Percentiles rank a stretch among this genome's conserved stretches.
These are phyloP conservation scores for Rhea americana DNA, from an alignment of 2,113 vertebrate species.

Conservation along the genomic window DNA sequence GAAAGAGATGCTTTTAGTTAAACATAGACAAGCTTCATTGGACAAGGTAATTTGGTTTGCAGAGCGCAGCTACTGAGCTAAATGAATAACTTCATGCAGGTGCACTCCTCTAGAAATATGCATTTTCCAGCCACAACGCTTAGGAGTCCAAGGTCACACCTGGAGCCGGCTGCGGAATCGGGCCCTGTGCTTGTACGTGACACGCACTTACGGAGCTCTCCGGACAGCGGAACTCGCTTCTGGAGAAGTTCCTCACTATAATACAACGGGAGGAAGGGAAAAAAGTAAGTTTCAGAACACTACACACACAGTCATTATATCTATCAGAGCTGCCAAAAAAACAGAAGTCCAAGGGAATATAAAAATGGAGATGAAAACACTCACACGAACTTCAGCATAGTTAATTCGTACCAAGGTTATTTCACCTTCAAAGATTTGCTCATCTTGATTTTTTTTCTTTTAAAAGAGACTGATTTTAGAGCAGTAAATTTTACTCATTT, in stretches of 20 bases:
- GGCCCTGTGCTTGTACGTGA: rapidly evolving
- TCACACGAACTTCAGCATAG: background rate
- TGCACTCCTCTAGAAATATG: background rate
- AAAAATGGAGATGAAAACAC: background rate
- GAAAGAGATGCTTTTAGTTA: background rate
- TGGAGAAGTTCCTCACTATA: background rate
- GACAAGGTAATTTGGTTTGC: background rate
- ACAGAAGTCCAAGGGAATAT: background rate
- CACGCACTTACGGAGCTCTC: background rate
- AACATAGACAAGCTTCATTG: background rate
- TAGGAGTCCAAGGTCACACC: background rate
- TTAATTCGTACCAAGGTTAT: background rate
- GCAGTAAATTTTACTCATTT: background rate
- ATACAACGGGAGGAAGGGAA: no score
- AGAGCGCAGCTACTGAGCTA: background rate
- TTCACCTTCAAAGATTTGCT: background rate
- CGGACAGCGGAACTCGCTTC: background rate
- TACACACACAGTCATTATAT: rapidly evolving
- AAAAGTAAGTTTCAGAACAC: background rate
- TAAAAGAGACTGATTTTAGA: background rate
- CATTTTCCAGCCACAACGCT: background rate
- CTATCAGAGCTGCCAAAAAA: background rate
- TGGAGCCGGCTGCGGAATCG: rapidly evolving
- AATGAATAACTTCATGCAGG: background rate
- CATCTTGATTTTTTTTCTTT: background rate